Percentiles rank a stretch among this genome's conserved stretches.
These are phyloP conservation scores for Pristionchus entomophagus DNA, from an alignment of 2,888 invertebrate species.

Conservation along the genomic window DNA sequence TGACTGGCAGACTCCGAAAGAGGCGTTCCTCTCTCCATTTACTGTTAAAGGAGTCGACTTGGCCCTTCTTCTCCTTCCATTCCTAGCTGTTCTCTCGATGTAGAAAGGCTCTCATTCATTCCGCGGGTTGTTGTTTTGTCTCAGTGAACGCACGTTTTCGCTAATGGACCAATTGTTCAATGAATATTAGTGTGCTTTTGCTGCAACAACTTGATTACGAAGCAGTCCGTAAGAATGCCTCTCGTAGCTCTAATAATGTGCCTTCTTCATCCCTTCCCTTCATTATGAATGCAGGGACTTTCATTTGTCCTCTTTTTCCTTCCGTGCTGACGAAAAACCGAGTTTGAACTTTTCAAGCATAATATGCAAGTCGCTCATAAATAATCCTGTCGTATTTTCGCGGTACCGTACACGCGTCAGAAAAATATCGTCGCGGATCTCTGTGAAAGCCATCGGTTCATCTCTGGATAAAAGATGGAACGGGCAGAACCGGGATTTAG, in stretches of 20 bases:
- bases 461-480: neutral
- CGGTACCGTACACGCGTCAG: neutral
- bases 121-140: neutral
- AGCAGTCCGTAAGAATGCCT: no score
- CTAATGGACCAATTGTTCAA: neutral
- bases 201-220: no score
- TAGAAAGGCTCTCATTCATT: neutral
- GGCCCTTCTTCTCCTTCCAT: neutral
- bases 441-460: neutral
- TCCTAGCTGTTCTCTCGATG: neutral
- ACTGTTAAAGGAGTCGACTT: slow-evolving; percentile 10
- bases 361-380: neutral
- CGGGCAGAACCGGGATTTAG: neutral
- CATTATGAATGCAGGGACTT: neutral
- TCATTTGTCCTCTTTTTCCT: neutral
- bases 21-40: slow-evolving; percentile 39
- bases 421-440: neutral
- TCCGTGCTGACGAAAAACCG: no score
- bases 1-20: slow-evolving; percentile 8
- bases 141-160: neutral
- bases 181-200: neutral
- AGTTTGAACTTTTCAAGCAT: neutral
- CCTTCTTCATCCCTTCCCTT: neutral
- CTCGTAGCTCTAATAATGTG: neutral
- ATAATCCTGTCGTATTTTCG: neutral